phyloP scores from a whole-genome alignment of 2,113 vertebrate genomes.

The Catharus minimus region DNA sequence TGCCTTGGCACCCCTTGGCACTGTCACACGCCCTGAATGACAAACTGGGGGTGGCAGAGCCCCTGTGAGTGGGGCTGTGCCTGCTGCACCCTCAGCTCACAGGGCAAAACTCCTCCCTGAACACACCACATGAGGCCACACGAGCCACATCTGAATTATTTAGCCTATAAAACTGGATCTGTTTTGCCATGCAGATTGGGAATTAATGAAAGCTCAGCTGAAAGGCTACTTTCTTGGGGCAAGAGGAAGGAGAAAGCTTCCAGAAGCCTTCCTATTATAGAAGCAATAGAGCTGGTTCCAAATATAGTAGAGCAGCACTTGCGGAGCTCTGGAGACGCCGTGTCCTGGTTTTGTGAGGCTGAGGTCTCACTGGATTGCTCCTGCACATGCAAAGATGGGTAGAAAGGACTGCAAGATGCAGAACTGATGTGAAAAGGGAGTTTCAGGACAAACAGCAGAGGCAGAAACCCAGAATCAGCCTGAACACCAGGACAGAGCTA shows the following conservation, averaged over 20 bases:
- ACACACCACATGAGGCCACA: neutral
- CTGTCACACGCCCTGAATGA: neutral
- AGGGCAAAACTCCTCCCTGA: neutral
- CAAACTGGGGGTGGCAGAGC: neutral
- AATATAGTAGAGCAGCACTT: constrained; percentile 52
- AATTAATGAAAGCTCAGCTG: constrained; percentile 4
- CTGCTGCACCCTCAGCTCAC: neutral
- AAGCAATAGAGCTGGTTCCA: constrained; percentile 47
- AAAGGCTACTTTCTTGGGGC: constrained; percentile 30
- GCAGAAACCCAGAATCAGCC: neutral
- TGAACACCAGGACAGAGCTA: neutral
- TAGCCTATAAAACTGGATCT: neutral
- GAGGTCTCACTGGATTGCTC: neutral
- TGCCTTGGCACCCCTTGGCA: neutral
- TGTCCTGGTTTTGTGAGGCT: constrained; percentile 37
- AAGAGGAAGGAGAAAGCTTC: constrained; percentile 46
- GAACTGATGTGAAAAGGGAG: neutral
- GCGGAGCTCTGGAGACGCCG: neutral
- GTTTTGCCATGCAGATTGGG: neutral
- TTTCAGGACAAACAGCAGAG: neutral
- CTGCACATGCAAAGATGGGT: neutral
- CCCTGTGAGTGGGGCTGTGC: neutral
- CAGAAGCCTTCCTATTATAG: constrained; percentile 54
- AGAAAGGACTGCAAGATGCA: neutral
- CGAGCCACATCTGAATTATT: neutral